Evolutionary conservation across 2,113 vertebrate genomes (phyloP).

Genomic region (Myotis davidii): DNA sequence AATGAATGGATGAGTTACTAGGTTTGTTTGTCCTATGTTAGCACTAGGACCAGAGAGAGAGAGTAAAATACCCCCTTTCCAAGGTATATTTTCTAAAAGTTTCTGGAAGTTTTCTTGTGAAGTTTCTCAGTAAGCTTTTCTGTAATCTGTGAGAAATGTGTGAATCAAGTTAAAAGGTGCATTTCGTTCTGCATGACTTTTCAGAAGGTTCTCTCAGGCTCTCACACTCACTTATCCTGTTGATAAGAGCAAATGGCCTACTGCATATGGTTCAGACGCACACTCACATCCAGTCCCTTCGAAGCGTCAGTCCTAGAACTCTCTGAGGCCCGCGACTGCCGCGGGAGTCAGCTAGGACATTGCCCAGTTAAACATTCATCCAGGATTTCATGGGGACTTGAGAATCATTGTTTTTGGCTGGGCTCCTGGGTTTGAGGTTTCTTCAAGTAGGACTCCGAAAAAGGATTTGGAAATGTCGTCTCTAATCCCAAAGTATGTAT

Average conservation of each 20-base stretch:
- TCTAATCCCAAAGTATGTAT: constrained; percentile 63
- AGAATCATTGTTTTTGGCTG: constrained; percentile 75
- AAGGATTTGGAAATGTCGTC: constrained; percentile 74
- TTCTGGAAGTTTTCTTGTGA: neutral
- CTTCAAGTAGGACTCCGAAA: constrained; percentile 69
- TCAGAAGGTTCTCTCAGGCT: neutral
- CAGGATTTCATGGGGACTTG: constrained; percentile 74
- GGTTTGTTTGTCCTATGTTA: neutral
- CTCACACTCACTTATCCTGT: neutral
- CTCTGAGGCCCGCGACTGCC: constrained; percentile 17
- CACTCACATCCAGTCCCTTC: neutral
- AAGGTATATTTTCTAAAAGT: neutral
- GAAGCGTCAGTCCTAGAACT: neutral
- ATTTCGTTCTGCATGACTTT: neutral
- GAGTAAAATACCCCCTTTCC: neutral
- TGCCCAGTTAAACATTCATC: constrained; percentile 70
- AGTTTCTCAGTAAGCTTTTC: constrained; percentile 2
- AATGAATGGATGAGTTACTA: neutral
- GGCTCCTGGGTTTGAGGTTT: constrained; percentile 76
- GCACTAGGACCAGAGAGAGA: neutral
- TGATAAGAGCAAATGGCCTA: constrained; percentile 16
- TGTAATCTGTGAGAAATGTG: neutral
- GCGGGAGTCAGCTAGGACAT: neutral
- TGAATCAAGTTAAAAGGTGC: neutral
- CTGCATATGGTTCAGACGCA: neutral